Percentiles rank a stretch among this genome's conserved stretches.
These are phyloP conservation scores for Grallaria varia DNA, from an alignment of 2,113 vertebrate species.

Conservation along the genomic window DNA sequence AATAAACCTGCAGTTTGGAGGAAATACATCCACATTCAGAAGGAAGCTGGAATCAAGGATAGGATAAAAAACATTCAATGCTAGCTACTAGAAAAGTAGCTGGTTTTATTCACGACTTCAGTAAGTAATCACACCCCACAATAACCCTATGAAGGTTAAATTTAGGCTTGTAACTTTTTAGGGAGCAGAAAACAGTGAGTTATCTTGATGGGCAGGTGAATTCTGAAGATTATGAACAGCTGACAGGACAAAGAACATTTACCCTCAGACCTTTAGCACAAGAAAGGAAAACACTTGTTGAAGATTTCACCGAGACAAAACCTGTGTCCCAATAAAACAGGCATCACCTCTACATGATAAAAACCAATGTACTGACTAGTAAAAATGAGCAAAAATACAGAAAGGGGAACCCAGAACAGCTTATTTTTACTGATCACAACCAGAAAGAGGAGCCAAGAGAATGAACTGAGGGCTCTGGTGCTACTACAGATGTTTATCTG, in stretches of 20 bases:
- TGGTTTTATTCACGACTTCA: neutral
- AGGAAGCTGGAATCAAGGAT: neutral
- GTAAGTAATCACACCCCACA: neutral
- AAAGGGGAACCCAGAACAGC: neutral
- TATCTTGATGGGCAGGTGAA: neutral
- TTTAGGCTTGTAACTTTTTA: neutral
- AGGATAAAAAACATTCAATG: fast-evolving
- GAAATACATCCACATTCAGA: neutral
- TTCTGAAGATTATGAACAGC: neutral
- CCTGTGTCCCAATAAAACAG: neutral
- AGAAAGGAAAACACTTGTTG: neutral
- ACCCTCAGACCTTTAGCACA: neutral
- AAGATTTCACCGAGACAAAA: neutral
- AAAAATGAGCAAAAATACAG: neutral
- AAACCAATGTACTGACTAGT: neutral
- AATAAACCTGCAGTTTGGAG: neutral
- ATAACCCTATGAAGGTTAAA: neutral
- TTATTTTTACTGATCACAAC: neutral
- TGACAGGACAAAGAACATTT: neutral
- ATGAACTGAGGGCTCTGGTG: neutral
- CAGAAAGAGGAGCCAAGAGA: neutral
- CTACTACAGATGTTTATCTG: conserved; percentile 16
- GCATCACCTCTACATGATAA: fast-evolving
- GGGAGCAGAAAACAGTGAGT: neutral
- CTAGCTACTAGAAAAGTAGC: neutral